phyloP scores from a whole-genome alignment of 2,797 vertebrate genomes.

The Sebastes dallii region DNA sequence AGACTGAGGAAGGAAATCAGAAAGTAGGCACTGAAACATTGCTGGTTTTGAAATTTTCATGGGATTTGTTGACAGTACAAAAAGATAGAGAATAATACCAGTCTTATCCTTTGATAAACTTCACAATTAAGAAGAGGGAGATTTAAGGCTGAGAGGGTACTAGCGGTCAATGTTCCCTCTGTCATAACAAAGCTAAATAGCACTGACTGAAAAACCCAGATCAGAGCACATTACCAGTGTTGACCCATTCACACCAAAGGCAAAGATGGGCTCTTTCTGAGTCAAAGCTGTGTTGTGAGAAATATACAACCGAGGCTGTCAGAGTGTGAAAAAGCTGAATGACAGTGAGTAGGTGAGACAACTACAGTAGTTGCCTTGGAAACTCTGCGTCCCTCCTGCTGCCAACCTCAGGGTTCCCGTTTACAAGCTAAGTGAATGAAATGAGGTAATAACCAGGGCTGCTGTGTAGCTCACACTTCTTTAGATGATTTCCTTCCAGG shows the following conservation, averaged over 20 bases:
- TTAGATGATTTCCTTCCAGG: neutral
- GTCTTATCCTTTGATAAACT: neutral
- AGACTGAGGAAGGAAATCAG: neutral
- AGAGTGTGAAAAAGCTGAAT: constrained; percentile 46
- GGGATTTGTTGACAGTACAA: neutral
- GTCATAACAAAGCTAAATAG: neutral
- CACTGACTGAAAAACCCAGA: neutral
- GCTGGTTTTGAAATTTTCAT: neutral
- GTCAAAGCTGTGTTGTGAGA: neutral
- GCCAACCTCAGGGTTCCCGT: constrained; percentile 2
- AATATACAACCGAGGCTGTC: neutral
- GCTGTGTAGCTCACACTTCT: neutral
- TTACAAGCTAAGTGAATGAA: constrained; percentile 28
- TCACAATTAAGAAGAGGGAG: neutral
- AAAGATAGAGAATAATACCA: neutral
- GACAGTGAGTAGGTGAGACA: constrained; percentile 67
- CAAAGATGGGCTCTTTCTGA: neutral
- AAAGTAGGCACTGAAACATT: neutral
- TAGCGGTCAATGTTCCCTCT: neutral
- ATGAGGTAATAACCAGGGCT: neutral
- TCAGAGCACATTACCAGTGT: neutral
- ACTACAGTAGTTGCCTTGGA: constrained; percentile 48
- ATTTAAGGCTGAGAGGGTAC: neutral
- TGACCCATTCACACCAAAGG: neutral
- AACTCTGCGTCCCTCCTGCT: constrained; percentile 10